Base-by-base conservation (phyloP, 2,797 vertebrate genomes). In the Cyprinodon diabolis region DNA sequence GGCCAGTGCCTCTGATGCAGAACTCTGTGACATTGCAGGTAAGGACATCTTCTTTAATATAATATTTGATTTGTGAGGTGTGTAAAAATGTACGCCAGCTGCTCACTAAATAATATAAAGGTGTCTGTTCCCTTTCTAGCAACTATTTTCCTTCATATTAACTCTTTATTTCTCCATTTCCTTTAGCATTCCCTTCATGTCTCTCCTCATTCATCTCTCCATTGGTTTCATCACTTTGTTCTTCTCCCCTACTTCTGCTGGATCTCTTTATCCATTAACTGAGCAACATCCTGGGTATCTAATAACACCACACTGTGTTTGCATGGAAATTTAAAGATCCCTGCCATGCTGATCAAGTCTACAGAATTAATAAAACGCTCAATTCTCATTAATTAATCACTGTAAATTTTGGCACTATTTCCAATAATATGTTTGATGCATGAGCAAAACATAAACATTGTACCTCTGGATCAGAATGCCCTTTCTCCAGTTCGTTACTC, bases 1-100 rank as follows among this genome's bases (percentile, higher is more conserved):
- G 68, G 94, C 97, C 1, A 98, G 96, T 8, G 98, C 98, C 7
- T 95, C 96, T 0, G 98, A 99, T 52, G 98, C 98, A 10, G 98
- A 99, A 71, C 96, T 99, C 76, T 99, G 98, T 76, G 98, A 99
- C 80, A 99, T 99, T 2, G 98, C 98, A 93, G 98, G 98, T 98
- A 95, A 76, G 23, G 8, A 54, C 40, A 66, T 40, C 21, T 47
- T 4, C 35, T 56, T 43, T 63, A 48, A 65, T 14, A 56, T 56
- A 9, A 40, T 3, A 37, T 4, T 11, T 17, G 6, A 40, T 37
- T 21, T 7, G 7, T 62, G 60, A 37, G 12, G 60, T 43, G 6
- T 19, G 13, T 30, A 11, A 7, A 69, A 43, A 43, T 54, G 19
- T 45, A 43, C 37, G 74, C 43, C 45, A n/a, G 10, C n/a, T 19